phyloP scores from a whole-genome alignment of 2,888 invertebrate species.

The Oxytorus armatus region DNA sequence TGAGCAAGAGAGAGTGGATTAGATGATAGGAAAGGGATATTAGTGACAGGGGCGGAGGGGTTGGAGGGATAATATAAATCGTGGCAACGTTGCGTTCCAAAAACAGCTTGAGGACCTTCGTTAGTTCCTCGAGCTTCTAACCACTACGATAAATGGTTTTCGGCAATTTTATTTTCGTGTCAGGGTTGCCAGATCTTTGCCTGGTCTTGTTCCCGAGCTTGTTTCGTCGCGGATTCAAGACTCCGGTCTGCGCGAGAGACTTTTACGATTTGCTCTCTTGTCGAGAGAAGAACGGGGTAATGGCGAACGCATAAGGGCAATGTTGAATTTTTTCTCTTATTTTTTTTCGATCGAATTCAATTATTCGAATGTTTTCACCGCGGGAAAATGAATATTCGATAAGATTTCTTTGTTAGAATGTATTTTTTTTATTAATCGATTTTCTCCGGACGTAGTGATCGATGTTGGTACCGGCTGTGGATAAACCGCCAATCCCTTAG shows the following conservation, averaged over 20 bases:
- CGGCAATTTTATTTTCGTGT: slow-evolving; percentile 76
- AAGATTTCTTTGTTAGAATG: too few species aligned
- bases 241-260: too few species aligned
- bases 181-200: slow-evolving; percentile 77
- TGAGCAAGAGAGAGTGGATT: too few species aligned
- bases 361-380: too few species aligned
- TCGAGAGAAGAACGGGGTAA: background rate
- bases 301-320: too few species aligned
- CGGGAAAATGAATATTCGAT: too few species aligned
- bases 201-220: slow-evolving; percentile 20
- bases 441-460: too few species aligned
- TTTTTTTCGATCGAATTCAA: too few species aligned
- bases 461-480: too few species aligned
- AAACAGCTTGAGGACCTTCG: slow-evolving; percentile 81
- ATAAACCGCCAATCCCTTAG: too few species aligned
- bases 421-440: too few species aligned
- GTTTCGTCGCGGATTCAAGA: slow-evolving; percentile 15
- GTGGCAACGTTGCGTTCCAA: slow-evolving; percentile 81
- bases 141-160: slow-evolving; percentile 80
- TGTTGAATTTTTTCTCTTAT: slow-evolving; percentile 13
- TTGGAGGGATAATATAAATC: slow-evolving; percentile 8
- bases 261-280: slow-evolving; percentile 25
- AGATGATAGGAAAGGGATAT: background rate
- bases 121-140: slow-evolving; percentile 69
- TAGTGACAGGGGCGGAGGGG: background rate